phyloP scores from a whole-genome alignment of 2,888 invertebrate genomes.

The Ceramica pisi region DNA sequence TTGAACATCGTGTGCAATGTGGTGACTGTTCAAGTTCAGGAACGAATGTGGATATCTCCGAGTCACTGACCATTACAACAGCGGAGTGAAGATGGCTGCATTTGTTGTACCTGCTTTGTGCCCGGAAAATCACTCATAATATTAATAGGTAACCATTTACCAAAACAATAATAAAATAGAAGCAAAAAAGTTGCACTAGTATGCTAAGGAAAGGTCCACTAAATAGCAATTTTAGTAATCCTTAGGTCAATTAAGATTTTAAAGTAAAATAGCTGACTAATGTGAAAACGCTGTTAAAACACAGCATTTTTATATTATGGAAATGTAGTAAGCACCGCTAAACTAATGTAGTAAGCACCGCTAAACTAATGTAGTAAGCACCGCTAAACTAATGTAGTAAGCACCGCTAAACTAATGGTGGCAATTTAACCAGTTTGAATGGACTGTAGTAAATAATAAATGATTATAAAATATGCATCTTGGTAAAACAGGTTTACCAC shows the following conservation, averaged over 20 bases:
- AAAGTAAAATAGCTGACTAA: neutral
- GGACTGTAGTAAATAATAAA: neutral
- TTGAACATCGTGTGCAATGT: constrained; percentile 39
- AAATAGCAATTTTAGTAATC: neutral
- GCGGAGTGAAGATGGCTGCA: constrained; percentile 43
- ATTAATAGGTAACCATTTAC: no score
- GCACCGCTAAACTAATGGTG: no score
- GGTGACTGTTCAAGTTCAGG: constrained; percentile 37
- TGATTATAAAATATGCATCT: neutral
- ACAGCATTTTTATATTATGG: no score
- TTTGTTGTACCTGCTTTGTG: neutral
- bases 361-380: no score
- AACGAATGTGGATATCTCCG: constrained; percentile 29
- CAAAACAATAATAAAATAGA: neutral
- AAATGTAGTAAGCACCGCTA: no score
- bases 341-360: no score
- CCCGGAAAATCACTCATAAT: neutral
- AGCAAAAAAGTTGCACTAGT: neutral
- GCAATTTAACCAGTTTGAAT: neutral
- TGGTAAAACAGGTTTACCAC: neutral
- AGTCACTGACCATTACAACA: constrained; percentile 63
- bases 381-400: no score
- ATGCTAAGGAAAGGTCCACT: neutral
- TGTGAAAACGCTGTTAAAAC: no score
- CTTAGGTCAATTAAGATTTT: neutral